Evolutionary conservation across 2,113 vertebrate species (phyloP).

Genomic region (Pterocles gutturalis): DNA sequence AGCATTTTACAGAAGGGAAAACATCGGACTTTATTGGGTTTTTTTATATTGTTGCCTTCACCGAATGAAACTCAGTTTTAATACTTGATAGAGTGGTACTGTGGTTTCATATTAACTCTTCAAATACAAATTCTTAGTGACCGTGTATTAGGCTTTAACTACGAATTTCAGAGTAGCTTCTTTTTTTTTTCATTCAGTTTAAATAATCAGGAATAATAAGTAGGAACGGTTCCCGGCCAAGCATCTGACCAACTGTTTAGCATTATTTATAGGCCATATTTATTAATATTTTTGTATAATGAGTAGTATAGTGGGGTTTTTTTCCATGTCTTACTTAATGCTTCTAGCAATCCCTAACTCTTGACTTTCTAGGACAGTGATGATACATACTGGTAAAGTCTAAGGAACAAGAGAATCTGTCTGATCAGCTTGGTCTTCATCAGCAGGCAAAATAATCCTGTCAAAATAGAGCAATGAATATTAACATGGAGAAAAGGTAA

Average conservation of each 20-base stretch:
- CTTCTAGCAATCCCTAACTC: not conserved
- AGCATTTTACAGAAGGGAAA: not conserved
- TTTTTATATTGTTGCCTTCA: not conserved
- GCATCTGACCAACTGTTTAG: not conserved
- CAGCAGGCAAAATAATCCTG: not conserved
- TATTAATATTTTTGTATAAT: not conserved
- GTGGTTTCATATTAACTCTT: not conserved
- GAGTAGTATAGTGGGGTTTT: not conserved
- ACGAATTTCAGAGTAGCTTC: not conserved
- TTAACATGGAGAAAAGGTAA: not conserved
- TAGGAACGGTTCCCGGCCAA: not conserved
- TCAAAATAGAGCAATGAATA: not conserved
- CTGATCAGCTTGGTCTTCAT: not conserved
- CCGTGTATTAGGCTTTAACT: not conserved
- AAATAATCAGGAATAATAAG: not conserved
- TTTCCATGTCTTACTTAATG: not conserved
- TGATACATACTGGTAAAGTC: not conserved
- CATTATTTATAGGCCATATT: not conserved
- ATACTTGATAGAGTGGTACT: not conserved
- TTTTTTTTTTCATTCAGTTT: not conserved
- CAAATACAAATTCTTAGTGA: not conserved
- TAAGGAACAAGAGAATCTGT: not conserved
- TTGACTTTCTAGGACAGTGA: not conserved
- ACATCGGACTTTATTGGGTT: not conserved
- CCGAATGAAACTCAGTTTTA: not conserved